phyloP scores from a whole-genome alignment of 2,797 vertebrate genomes.

The Myotis myotis region DNA sequence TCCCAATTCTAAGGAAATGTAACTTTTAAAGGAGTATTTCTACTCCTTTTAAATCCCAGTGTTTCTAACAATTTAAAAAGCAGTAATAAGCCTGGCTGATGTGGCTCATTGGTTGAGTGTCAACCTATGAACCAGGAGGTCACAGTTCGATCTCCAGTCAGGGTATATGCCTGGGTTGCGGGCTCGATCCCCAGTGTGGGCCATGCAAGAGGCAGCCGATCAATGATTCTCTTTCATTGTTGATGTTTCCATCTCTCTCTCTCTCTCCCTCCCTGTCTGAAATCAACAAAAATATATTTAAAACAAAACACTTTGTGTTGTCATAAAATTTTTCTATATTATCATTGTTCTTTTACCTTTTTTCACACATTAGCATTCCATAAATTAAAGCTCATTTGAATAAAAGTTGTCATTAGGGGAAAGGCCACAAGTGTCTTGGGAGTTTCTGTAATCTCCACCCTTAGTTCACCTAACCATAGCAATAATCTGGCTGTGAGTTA shows the following conservation, averaged over 20 bases:
- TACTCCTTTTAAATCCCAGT: neutral
- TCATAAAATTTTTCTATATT: slow-evolving; percentile 21
- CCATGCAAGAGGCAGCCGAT: too few relatives aligned
- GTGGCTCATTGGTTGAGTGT: too few relatives aligned
- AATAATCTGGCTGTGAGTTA: slow-evolving; percentile 28
- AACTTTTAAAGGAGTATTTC: neutral
- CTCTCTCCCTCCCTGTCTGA: too few relatives aligned
- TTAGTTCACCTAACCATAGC: neutral
- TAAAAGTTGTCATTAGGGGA: slow-evolving; percentile 21
- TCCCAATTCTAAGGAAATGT: neutral
- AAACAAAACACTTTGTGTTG: neutral
- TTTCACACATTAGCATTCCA: slow-evolving; percentile 14
- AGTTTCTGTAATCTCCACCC: slow-evolving; percentile 8
- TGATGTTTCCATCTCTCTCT: too few relatives aligned
- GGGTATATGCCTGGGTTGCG: too few relatives aligned
- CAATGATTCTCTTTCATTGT: too few relatives aligned
- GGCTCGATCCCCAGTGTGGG: too few relatives aligned
- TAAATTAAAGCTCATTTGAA: slow-evolving; percentile 44
- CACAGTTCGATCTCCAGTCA: too few relatives aligned
- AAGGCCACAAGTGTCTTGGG: neutral
- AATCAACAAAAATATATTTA: too few relatives aligned
- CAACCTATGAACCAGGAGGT: too few relatives aligned
- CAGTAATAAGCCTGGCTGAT: neutral
- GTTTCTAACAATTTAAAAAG: neutral
- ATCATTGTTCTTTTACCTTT: neutral